Percentiles rank a stretch among this genome's conserved stretches.
These are phyloP conservation scores for Cololabis saira DNA, from an alignment of 2,113 vertebrate species.

Conservation along the genomic window DNA sequence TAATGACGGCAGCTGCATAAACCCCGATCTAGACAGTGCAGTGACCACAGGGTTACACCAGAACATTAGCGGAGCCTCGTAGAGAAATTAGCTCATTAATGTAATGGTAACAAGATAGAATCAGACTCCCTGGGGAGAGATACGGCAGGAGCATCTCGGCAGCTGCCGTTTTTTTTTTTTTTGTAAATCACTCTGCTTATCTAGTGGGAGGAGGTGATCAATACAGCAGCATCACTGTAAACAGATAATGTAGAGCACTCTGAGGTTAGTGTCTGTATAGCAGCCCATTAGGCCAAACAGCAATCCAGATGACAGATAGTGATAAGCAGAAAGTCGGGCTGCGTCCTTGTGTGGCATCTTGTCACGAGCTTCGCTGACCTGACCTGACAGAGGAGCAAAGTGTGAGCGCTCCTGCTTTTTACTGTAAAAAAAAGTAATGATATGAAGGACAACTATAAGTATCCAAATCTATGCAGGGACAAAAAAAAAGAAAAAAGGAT, in stretches of 20 bases:
- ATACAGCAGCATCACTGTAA: slow-evolving; percentile 81
- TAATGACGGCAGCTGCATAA: slow-evolving; percentile 56
- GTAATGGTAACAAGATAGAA: slow-evolving; percentile 85
- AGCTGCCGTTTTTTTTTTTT: slow-evolving; percentile 81
- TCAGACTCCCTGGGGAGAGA: slow-evolving; percentile 78
- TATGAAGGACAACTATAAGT: background rate
- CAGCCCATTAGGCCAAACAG: slow-evolving; percentile 75
- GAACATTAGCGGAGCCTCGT: slow-evolving; percentile 79
- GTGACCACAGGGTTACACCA: slow-evolving; percentile 74
- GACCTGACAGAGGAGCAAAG: slow-evolving; percentile 30
- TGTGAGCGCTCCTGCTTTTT: slow-evolving; percentile 24
- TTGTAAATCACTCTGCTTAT: slow-evolving; percentile 84
- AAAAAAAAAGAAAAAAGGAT: background rate
- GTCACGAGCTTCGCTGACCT: slow-evolving; percentile 45
- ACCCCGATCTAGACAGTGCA: slow-evolving; percentile 63
- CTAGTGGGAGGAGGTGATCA: slow-evolving; percentile 81
- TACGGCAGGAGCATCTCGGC: slow-evolving; percentile 76
- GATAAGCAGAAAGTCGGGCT: slow-evolving; percentile 70
- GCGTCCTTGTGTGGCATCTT: slow-evolving; percentile 63
- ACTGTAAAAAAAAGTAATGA: background rate
- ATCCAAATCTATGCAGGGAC: background rate
- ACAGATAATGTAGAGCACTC: slow-evolving; percentile 81
- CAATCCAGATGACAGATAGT: slow-evolving; percentile 75
- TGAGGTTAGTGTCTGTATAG: slow-evolving; percentile 62
- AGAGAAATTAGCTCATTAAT: slow-evolving; percentile 85